A percentile compares a stretch with the other conserved stretches of the same genome.
Conservation (phyloP, 1,140 invertebrate genomes). For the Tetramorium simillimum region DNA sequence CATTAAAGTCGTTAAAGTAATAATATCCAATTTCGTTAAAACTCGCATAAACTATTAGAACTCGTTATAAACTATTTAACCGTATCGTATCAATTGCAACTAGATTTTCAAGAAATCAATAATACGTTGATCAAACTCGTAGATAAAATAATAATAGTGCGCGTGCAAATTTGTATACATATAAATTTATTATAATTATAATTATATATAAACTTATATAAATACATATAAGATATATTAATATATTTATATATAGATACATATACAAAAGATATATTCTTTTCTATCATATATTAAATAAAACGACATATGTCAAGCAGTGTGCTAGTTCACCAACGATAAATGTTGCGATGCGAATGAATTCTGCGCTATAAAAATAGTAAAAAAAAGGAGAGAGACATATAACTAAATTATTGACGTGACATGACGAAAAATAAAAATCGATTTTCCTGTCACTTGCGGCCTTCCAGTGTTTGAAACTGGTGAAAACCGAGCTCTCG, state of each 20-base stretch:
- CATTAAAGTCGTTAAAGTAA: not conserved
- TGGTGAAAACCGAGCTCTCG: conserved; percentile 72
- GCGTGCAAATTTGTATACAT: not conserved
- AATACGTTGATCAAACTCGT: not conserved
- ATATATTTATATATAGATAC: too few species aligned
- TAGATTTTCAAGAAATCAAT: not conserved
- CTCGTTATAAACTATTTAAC: not conserved
- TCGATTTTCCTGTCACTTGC: conserved; percentile 73
- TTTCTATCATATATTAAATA: conserved; percentile 4
- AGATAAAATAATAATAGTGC: not conserved
- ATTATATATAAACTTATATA: too few species aligned
- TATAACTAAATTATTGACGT: conserved; percentile 61
- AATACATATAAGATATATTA: too few species aligned
- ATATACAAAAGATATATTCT: not conserved
- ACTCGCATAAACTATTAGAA: not conserved
- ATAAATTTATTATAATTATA: too few species aligned
- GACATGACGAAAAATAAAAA: conserved; percentile 59
- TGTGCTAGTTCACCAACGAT: not conserved
- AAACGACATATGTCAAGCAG: not conserved
- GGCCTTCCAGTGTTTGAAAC: conserved; percentile 73
- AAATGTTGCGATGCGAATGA: conserved; percentile 25
- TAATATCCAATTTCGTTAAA: conserved; percentile 27
- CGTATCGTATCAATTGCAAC: conserved; percentile 20
- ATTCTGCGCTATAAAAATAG: conserved; percentile 5
- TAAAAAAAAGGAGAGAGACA: not conserved